Base-by-base conservation (phyloP, 2,888 invertebrate species). In the Diarsia mendica region DNA sequence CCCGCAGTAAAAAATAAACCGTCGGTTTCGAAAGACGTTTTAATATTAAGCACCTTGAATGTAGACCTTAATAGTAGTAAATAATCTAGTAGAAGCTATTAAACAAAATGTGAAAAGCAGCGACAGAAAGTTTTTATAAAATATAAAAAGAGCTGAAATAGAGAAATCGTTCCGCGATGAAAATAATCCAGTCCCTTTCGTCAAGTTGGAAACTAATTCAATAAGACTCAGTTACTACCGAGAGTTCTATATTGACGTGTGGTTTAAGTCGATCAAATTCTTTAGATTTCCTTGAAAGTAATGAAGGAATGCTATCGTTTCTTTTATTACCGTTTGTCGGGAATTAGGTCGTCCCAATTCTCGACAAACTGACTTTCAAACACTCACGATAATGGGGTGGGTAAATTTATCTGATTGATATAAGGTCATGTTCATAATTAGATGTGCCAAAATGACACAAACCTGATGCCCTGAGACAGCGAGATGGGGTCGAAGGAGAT, bases 171-270 rank as follows among this genome's bases (percentile, higher is more conserved):
- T 85, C 79, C 80, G 53, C 87, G 87, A 90, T 88, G 90, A 89
- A 88, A 90, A 91, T 92, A 91, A 89, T 88, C 85, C 77, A 87
- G 88, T 88, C 88, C 84, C 76, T 90, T 89, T 91, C 88, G 85
- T 89, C 85, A 90, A 92, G 89, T 93, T 91, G 85, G 79, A 86
- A 91, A 91, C 91, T 92, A 93, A 93, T 92, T 93, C 91, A 93
- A 93, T 93, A 92, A 91, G 91, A 90, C 86, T 89, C 88, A 72
- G 86, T 88, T 84, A 86, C 86, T 86, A 80, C 80, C 82, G 75
- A 58, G 77, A 82, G 70, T 82, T 85, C 82, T 85, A 81, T 80
- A 85, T 77, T 82, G 77, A 55, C 68, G 80, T 60, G 55, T 80
- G 88, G 85, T 69, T 60, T 79, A 87, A 89, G 88, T 79, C 15